Evolutionary conservation across 2,113 vertebrate species (phyloP), one percentile per base, ranked within the genome.

Genomic region (Perognathus longimembris): DNA sequence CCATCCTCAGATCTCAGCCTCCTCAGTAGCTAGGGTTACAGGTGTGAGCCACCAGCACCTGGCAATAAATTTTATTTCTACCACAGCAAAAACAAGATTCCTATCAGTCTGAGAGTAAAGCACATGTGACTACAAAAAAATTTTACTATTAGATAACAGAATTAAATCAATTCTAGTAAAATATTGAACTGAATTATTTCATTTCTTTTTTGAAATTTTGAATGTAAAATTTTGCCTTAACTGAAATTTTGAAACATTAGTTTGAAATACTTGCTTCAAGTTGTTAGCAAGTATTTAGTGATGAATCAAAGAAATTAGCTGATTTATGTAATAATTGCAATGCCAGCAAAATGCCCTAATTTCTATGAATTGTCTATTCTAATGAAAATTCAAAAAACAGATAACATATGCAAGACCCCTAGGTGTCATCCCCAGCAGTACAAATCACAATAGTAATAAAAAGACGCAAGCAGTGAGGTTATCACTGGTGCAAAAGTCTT

Each of bases 161-260:
- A 83, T 57, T 42, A 36, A 50, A 50, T 70, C 59, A 26, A 36
- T 83, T 32, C 5, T 26, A 69, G 40, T 67, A 67, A 45, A 42
- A 66, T 45, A 66, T 38, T 21, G 63, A 3, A 54, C 57, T 64
- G 70, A 63, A 76, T 42, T 85, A 3, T 83, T 77, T 79, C 73
- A 79, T 63, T 85, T 88, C 40, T 77, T 21, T 74, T 92, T 92
- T 80, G 32, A 80, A 86, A 76, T n/a, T 30, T 77, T 80, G 4
- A 89, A 89, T 85, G 15, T 76, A 59, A 73, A 88, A 76, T 91
- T 87, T 80, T 76, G 17, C 45, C 59, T 81, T 93, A 67, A 79
- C 14, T 88, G 54, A 95, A 84, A 77, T 91, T 87, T 24, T 78
- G 40, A 45, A 0, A 88, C 28, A 26, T 79, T 70, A 77, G 40